Percentiles rank a stretch among this genome's conserved stretches.
Conservation (phyloP, 2,888 invertebrate species). For the Lasioglossum leucozonium region DNA sequence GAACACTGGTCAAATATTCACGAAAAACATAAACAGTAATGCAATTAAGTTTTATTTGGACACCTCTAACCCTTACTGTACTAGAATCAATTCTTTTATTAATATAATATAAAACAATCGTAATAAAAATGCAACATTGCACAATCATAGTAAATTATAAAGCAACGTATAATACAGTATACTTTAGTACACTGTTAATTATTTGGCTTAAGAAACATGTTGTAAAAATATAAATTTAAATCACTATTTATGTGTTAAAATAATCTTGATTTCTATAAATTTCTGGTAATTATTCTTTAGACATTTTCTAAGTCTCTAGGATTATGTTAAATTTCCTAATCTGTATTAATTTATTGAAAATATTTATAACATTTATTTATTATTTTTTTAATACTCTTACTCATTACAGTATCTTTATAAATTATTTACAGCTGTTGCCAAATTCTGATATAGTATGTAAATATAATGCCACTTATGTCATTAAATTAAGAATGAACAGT, state of each 20-base stretch:
- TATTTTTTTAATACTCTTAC: slow-evolving; percentile 11
- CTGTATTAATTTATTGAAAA: slow-evolving; percentile 4
- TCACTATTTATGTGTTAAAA: slow-evolving; percentile 13
- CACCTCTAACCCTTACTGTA: slow-evolving; percentile 60
- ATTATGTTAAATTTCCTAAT: background rate
- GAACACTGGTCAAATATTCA: background rate
- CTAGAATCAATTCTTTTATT: slow-evolving; percentile 58
- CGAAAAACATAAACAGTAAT: background rate
- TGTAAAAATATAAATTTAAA: slow-evolving; percentile 27
- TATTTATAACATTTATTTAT: slow-evolving; percentile 18
- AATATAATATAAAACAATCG: slow-evolving; percentile 32
- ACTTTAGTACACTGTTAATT: slow-evolving; percentile 6
- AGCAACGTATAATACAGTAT: background rate
- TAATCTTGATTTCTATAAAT: slow-evolving; percentile 29
- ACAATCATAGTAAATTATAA: background rate
- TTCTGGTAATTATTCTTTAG: slow-evolving; percentile 26
- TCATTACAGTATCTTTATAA: slow-evolving; percentile 19
- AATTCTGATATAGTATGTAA: background rate
- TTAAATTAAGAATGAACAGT: slow-evolving; percentile 14
- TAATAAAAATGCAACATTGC: slow-evolving; percentile 35
- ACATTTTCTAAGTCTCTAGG: slow-evolving; percentile 8
- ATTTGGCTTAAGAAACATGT: slow-evolving; percentile 30
- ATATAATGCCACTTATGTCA: background rate
- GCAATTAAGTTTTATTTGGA: slow-evolving; percentile 13
- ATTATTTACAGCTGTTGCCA: slow-evolving; percentile 15